Percentiles rank a stretch among this genome's conserved stretches.
These are phyloP conservation scores for Notothenia rossii DNA, from an alignment of 2,113 vertebrate genomes.

Conservation along the genomic window DNA sequence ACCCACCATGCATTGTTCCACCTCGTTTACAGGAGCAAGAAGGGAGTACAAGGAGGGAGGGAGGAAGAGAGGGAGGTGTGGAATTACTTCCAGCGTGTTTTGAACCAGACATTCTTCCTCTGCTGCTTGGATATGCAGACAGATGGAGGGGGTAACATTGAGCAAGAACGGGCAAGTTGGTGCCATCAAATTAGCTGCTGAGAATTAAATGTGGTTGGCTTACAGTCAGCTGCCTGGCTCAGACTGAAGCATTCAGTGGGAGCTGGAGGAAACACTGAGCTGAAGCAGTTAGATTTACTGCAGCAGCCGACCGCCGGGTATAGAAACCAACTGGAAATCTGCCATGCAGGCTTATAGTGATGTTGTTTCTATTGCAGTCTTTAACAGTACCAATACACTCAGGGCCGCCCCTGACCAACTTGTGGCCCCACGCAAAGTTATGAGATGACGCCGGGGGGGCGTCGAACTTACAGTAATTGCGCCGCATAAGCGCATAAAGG, in stretches of 20 bases:
- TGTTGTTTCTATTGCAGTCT: background rate
- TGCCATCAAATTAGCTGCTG: conserved; percentile 61
- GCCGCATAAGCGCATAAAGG: too few relatives aligned
- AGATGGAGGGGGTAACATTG: conserved; percentile 44
- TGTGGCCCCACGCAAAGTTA: too few relatives aligned
- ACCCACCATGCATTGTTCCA: conserved; percentile 39
- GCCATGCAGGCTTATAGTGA: background rate
- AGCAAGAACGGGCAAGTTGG: conserved; percentile 62
- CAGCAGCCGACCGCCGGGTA: conserved; percentile 12
- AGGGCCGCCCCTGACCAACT: too few relatives aligned
- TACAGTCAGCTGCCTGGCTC: conserved; percentile 45
- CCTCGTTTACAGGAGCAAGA: conserved; percentile 6
- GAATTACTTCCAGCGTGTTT: conserved; percentile 30
- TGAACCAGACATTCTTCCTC: conserved; percentile 59
- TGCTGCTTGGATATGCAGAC: conserved; percentile 34
- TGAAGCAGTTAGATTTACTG: conserved; percentile 35
- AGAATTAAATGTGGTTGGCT: conserved; percentile 52
- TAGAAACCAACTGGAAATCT: conserved; percentile 7
- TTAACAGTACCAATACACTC: background rate
- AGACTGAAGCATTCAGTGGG: conserved; percentile 17
- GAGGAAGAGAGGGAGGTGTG: background rate
- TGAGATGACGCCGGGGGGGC: too few relatives aligned
- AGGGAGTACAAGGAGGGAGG: background rate
- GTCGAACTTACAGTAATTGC: too few relatives aligned
- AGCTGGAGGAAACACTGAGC: conserved; percentile 26